Percentiles rank a stretch among this genome's conserved stretches.
Evolutionary conservation across 1,140 invertebrate genomes (phyloP).

Genomic region (Gonioctena quinquepunctata): DNA sequence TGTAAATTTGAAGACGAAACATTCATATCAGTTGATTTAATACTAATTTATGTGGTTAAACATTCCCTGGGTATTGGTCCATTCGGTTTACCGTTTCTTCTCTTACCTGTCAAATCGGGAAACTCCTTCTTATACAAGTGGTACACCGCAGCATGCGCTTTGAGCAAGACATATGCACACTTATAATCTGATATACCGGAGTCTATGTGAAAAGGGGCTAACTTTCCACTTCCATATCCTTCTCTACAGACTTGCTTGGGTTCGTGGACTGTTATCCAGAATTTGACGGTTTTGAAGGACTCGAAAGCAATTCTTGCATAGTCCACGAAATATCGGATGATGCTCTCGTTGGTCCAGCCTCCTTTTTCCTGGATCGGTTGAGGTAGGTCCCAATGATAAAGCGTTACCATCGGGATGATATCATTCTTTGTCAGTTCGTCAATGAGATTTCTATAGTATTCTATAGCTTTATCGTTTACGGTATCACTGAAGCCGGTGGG

Average conservation of each 20-base stretch:
- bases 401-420: not conserved
- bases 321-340: conserved; percentile 31
- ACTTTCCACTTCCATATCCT: conserved; percentile 59
- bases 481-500: not conserved
- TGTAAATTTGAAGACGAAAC: no score
- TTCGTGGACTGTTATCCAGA: conserved; percentile 54
- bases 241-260: conserved; percentile 18
- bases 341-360: conserved; percentile 44
- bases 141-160: conserved; percentile 61
- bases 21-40: no score
- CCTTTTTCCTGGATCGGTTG: not conserved
- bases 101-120: conserved; percentile 27
- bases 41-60: no score
- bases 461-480: not conserved
- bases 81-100: no score
- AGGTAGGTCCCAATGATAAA: conserved; percentile 4
- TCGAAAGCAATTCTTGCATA: conserved; percentile 50
- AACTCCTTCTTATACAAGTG: conserved; percentile 60
- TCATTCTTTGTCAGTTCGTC: not conserved
- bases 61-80: no score
- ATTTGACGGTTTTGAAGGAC: conserved; percentile 24
- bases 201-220: conserved; percentile 60
- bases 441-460: not conserved
- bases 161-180: conserved; percentile 60
- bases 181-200: conserved; percentile 61